Conservation (phyloP, 2,888 invertebrate species). For the Mesorhabditis sp. region DNA sequence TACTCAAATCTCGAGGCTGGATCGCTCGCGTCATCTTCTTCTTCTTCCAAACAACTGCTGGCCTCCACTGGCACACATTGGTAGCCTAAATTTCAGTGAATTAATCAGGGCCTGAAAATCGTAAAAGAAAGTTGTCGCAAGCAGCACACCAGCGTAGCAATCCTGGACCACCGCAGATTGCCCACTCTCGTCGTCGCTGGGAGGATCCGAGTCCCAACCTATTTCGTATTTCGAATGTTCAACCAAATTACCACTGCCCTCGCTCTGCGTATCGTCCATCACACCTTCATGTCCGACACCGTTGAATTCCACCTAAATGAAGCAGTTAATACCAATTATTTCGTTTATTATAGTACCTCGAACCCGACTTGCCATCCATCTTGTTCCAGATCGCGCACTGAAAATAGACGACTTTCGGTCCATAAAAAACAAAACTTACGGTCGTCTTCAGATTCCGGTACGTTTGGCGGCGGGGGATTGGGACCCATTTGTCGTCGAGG, state of each 20-base stretch:
- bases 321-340: not conserved
- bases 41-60: not conserved
- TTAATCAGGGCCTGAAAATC: no score
- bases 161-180: no score
- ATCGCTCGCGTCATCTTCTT: not conserved
- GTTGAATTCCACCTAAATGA: not conserved
- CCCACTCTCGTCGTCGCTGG: not conserved
- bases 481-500: not conserved
- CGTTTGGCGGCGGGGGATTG: not conserved
- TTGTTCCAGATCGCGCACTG: not conserved
- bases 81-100: not conserved
- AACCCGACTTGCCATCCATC: conserved; percentile 5
- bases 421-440: not conserved
- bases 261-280: not conserved
- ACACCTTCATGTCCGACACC: not conserved
- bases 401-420: not conserved
- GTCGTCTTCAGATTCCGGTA: conserved; percentile 2
- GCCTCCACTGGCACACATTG: not conserved
- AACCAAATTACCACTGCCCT: conserved; percentile 1
- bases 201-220: conserved; percentile 3
- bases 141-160: no score
- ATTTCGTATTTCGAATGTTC: not conserved
- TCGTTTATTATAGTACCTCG: not conserved
- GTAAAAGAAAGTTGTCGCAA: no score
- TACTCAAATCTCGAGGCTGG: not conserved